These are phyloP conservation scores for Cryptocephalus moraei DNA, from an alignment of 2,888 invertebrate species.

Conservation along the genomic window DNA sequence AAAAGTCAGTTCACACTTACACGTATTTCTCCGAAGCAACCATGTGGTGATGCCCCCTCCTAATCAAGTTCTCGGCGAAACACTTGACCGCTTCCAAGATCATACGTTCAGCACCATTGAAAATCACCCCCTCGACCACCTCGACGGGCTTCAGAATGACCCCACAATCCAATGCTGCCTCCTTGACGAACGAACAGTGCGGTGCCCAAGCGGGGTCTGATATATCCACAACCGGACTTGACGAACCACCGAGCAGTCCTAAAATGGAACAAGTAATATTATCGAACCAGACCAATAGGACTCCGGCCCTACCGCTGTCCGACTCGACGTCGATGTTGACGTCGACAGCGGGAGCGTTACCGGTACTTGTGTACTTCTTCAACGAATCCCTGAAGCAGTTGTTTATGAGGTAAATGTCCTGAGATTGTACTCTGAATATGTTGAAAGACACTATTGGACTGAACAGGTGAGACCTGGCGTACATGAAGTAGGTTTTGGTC, in stretches of 20 bases:
- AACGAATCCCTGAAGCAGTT: background rate
- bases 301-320: conserved; percentile 9
- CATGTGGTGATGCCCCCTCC: conserved; percentile 26
- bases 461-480: conserved; percentile 40
- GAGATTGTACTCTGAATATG: conserved; percentile 19
- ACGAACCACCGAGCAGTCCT: too few relatives aligned
- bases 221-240: conserved; percentile 11
- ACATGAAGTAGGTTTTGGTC: conserved; percentile 38
- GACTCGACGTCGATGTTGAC: conserved; percentile 12
- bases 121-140: conserved; percentile 36
- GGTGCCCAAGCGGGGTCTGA: conserved; percentile 23
- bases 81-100: conserved; percentile 42
- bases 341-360: conserved; percentile 6
- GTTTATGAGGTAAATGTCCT: conserved; percentile 17
- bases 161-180: conserved; percentile 38
- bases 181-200: conserved; percentile 36
- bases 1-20: background rate
- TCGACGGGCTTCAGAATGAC: conserved; percentile 39
- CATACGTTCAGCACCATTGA: conserved; percentile 40
- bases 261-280: too few relatives aligned
- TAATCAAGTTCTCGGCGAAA: conserved; percentile 42
- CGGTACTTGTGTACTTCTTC: background rate
- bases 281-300: background rate
- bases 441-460: conserved; percentile 29
- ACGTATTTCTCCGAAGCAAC: conserved; percentile 20